Evolutionary conservation across 2,113 vertebrate genomes (phyloP), one percentile per base, ranked within the genome.

Genomic region (Burhinus oedicnemus): DNA sequence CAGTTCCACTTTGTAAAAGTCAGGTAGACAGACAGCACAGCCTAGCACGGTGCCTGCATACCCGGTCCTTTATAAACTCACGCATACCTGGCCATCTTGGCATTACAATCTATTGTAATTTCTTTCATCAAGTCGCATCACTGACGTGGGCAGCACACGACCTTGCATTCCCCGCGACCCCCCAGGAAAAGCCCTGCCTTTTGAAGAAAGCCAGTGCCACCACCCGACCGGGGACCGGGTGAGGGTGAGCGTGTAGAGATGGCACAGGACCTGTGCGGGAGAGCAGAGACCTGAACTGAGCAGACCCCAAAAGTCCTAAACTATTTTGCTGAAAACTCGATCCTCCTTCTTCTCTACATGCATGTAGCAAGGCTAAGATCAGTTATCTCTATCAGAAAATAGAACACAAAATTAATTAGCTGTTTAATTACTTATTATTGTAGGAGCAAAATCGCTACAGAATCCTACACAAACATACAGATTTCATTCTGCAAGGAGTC

Each of bases 141-240:
- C 25, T 32, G 15, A 27, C 34, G 11, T 3, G 19, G 5, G 32
- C 2, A 54, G 44, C 55, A 25, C 40, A 12, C 1, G 3, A 18
- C 30, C 57, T 25, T 7, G 16, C 5, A 2, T 3, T 26, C 44
- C 44, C 23, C 6, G 6, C 8, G 20, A 15, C 2, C 45, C 51
- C 32, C 27, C 27, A 3, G 3, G 58, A 44, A 42, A 66, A 64
- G 1, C 13, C 52, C 55, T 6, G 18, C 20, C 40, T 60, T 8
- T 6, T 4, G 27, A 20, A 40, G 52, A 25, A 38, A 42, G 23
- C 3, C 45, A 13, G 40, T 2, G 32, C 38, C 54, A 4, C 44
- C 49, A 7, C 17, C n/a, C 4, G 0, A 2, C 19, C 1, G 5
- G 66, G 71, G 22, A 61, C 15, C 0, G 12, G 27, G 25, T 5